These are phyloP conservation scores for Aphaenogaster ashmeadi DNA, from an alignment of 1,140 invertebrate genomes.

Conservation along the genomic window DNA sequence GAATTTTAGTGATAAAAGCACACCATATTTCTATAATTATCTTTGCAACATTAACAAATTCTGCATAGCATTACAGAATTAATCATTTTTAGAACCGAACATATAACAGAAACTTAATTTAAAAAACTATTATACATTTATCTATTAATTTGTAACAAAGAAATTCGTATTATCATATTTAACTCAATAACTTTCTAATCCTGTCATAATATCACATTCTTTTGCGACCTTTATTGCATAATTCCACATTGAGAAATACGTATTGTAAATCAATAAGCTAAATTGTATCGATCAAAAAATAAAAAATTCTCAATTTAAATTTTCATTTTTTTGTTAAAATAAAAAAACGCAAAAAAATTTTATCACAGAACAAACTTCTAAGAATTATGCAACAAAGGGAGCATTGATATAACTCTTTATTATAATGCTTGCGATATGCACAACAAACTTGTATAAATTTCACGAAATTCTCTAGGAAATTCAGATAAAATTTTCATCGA, in stretches of 20 bases:
- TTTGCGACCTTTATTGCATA: conserved; percentile 42
- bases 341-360: conserved; percentile 7
- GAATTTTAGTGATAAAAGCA: neutral
- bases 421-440: conserved; percentile 40
- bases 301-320: neutral
- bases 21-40: conserved; percentile 3
- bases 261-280: neutral
- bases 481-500: conserved; percentile 49
- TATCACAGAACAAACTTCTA: neutral
- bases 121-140: neutral
- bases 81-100: conserved; percentile 24
- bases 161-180: conserved; percentile 31
- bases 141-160: conserved; percentile 35
- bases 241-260: neutral
- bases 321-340: conserved; percentile 1
- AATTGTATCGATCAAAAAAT: conserved; percentile 15
- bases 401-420: conserved; percentile 61
- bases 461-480: conserved; percentile 26
- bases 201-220: conserved; percentile 59
- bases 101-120: conserved; percentile 15
- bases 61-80: conserved; percentile 7
- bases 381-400: conserved; percentile 52
- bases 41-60: conserved; percentile 17
- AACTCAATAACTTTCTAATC: conserved; percentile 37
- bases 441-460: conserved; percentile 44